A percentile compares a stretch with the other conserved stretches of the same genome.
Conservation (phyloP, 37 sponge, comb jelly and placozoan species). For the Tethya wilhelma region DNA sequence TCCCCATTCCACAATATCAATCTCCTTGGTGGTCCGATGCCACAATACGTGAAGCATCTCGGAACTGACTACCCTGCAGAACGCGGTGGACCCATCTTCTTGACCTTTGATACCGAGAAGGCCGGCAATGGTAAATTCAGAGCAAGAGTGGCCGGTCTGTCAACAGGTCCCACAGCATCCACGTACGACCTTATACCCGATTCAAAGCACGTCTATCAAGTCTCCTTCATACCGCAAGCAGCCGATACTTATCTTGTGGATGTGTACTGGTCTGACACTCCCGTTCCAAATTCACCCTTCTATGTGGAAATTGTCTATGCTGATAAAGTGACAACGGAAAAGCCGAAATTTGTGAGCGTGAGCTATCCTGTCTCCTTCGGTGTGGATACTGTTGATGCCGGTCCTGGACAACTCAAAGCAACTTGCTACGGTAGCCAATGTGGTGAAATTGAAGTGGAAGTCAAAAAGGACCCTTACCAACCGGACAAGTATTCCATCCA, state of each 20-base stretch:
- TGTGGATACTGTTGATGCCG: constrained; percentile 47
- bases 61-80: not conserved
- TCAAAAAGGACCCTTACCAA: constrained; percentile 14
- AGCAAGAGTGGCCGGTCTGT: constrained; percentile 20
- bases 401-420: constrained; percentile 50
- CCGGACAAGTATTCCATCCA: constrained; percentile 25
- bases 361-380: not conserved
- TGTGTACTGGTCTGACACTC: constrained; percentile 33
- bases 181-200: not conserved
- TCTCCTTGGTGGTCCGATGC: constrained; percentile 1
- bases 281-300: constrained; percentile 58
- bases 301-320: constrained; percentile 34
- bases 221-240: constrained; percentile 20
- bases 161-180: not conserved
- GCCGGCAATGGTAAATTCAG: constrained; percentile 64
- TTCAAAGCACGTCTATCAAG: not conserved
- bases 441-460: constrained; percentile 17
- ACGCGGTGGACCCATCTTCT: not conserved
- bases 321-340: constrained; percentile 3
- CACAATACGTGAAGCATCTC: constrained; percentile 13
- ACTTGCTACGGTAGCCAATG: constrained; percentile 18
- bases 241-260: constrained; percentile 47
- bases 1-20: constrained; percentile 48
- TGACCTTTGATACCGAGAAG: constrained; percentile 42
- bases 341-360: not conserved